phyloP scores from a whole-genome alignment of 2,888 invertebrate species.

The Gibbula magus region DNA sequence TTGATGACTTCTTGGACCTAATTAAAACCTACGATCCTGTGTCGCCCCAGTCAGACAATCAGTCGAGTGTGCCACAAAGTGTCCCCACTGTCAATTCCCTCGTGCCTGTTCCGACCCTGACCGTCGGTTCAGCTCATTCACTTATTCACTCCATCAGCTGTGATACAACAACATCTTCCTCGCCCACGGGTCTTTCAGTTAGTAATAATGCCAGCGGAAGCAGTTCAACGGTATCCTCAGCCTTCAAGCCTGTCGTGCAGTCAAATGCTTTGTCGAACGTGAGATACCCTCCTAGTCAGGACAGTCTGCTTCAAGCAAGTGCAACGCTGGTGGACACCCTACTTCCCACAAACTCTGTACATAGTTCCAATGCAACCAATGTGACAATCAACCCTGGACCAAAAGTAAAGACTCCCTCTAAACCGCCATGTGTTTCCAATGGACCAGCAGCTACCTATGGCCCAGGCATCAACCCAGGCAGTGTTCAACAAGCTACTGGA shows the following conservation, averaged over 20 bases:
- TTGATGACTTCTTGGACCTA: background rate
- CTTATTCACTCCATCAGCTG: background rate
- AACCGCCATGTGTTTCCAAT: background rate
- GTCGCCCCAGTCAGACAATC: slow-evolving; percentile 2
- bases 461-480: background rate
- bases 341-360: background rate
- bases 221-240: background rate
- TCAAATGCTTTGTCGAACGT: background rate
- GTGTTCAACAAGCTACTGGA: background rate
- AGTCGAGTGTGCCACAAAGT: background rate
- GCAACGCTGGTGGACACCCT: background rate
- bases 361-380: background rate
- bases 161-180: slow-evolving; percentile 13
- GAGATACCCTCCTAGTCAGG: background rate
- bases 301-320: background rate
- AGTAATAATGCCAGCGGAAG: background rate
- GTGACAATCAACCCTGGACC: background rate
- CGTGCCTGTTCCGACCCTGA: background rate
- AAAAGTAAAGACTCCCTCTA: background rate
- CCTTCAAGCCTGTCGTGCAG: background rate
- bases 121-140: background rate
- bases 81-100: background rate
- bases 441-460: background rate
- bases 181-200: background rate
- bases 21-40: background rate